Evolutionary conservation across 2,797 vertebrate genomes (phyloP), one percentile per base, ranked within the genome.

Genomic region (Sebastes kiyomatsui): DNA sequence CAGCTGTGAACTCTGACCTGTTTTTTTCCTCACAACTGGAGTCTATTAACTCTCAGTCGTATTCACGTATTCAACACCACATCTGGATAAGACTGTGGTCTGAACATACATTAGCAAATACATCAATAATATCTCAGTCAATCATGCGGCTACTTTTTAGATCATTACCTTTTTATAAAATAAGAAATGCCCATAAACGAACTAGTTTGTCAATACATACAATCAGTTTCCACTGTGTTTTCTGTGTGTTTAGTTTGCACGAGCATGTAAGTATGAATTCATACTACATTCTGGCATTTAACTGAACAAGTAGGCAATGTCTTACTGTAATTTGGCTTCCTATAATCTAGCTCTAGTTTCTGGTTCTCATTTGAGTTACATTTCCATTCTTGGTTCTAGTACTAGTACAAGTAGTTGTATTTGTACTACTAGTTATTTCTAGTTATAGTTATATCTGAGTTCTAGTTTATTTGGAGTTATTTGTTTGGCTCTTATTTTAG

Each of bases 1-100:
- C 72, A 82, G 77, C 59, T 87, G 78, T 72, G 70, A 85, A 84
- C 72, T 52, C 54, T 14, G 42, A 65, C 75, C 82, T 78, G 54
- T 16, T 28, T 68, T 58, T 71, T 30, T 42, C 67, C 66, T 66
- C 52, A 74, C 54, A 59, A 62, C 25, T 68, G n/a, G 5, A 79
- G 65, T 70, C 49, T 56, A 56, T 84, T 8, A 33, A 25, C 18
- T 65, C 4, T 33, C 18, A 22, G 5, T 58, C 0, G 4, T 72
- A 67, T 54, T 69, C 32, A 67, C 28, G 46, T 64, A 25, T 80
- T 58, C 7, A 72, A 22, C 25, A 59, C 20, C 20, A 62, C n/a
- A 4, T 70, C 42, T 56, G 30, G 62, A 23, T 27, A 13, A 62
- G 16, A 75, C 65, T 58, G n/a, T 22, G 18, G 20, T 28, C 27